Percentiles rank a stretch among this genome's conserved stretches.
Evolutionary conservation across 2,113 vertebrate species (phyloP).

Genomic region (Pedetes capensis): DNA sequence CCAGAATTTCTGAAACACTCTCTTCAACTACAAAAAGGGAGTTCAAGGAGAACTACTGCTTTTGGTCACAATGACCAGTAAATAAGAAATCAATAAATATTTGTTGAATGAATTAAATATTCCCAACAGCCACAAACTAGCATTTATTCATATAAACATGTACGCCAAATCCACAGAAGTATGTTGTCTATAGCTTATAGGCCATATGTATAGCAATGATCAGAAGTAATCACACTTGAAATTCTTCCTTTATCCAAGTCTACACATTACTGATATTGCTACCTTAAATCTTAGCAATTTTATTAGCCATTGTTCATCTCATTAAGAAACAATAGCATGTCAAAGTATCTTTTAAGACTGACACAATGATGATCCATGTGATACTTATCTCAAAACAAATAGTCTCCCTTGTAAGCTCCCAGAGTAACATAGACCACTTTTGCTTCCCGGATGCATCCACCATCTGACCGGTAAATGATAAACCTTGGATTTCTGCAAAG

Average conservation of each 20-base stretch:
- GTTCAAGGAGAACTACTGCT: background rate
- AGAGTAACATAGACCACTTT: background rate
- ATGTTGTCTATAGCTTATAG: background rate
- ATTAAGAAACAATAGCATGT: background rate
- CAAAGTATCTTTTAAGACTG: slow-evolving; percentile 1
- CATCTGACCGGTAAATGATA: background rate
- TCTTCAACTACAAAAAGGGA: background rate
- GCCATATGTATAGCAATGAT: background rate
- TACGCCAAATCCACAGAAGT: slow-evolving; percentile 12
- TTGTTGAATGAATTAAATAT: slow-evolving; percentile 6
- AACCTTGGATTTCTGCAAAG: background rate
- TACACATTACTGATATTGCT: background rate
- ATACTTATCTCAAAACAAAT: background rate
- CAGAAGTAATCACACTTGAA: background rate
- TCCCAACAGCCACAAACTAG: background rate
- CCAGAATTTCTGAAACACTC: slow-evolving; percentile 32
- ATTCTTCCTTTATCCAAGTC: background rate
- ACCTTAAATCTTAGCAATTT: slow-evolving; percentile 15
- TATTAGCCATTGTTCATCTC: background rate
- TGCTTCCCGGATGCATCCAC: background rate
- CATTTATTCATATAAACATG: slow-evolving; percentile 23
- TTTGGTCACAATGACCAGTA: slow-evolving; percentile 4
- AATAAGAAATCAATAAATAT: slow-evolving; percentile 27
- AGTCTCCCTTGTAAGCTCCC: background rate
- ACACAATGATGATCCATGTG: background rate